Percentiles rank a stretch among this genome's conserved stretches.
Evolutionary conservation across 2,797 vertebrate species (phyloP).

Genomic region (Dendrocincla tyrannina): DNA sequence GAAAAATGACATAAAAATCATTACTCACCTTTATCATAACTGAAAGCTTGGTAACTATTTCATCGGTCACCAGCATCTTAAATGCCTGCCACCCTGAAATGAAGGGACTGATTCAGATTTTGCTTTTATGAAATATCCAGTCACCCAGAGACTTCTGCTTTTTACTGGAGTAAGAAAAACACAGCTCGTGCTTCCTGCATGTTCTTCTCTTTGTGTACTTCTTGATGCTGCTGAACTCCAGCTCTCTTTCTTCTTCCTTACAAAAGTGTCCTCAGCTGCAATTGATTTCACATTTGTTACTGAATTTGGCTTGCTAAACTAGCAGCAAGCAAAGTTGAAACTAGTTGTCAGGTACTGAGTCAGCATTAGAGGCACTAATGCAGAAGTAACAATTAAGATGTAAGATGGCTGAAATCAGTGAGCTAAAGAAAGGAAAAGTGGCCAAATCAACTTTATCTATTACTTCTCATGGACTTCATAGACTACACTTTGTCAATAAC

Average conservation of each 20-base stretch:
- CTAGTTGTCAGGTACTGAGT: not conserved
- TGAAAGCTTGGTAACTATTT: not conserved
- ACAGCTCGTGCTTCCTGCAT: not conserved
- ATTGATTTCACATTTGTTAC: not conserved
- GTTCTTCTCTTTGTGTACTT: not conserved
- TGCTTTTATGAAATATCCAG: not conserved
- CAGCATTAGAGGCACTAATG: not conserved
- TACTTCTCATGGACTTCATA: not conserved
- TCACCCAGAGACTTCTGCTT: not conserved
- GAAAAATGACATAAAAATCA: conserved; percentile 27
- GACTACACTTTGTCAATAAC: not conserved
- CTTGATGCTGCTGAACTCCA: not conserved
- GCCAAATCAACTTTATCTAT: not conserved
- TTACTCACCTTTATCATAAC: conserved; percentile 15
- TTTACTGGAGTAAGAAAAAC: not conserved
- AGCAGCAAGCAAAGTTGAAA: not conserved
- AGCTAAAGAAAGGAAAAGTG: not conserved
- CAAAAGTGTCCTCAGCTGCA: not conserved
- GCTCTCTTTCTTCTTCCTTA: not conserved
- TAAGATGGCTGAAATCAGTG: not conserved
- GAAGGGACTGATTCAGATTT: not conserved
- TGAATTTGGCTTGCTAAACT: not conserved
- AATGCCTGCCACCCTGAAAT: not conserved
- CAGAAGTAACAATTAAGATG: not conserved
- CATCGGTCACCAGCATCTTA: not conserved